Percentiles rank a stretch among this genome's conserved stretches.
Conservation (phyloP, 2,113 vertebrate genomes). For the Donacobius atricapilla region DNA sequence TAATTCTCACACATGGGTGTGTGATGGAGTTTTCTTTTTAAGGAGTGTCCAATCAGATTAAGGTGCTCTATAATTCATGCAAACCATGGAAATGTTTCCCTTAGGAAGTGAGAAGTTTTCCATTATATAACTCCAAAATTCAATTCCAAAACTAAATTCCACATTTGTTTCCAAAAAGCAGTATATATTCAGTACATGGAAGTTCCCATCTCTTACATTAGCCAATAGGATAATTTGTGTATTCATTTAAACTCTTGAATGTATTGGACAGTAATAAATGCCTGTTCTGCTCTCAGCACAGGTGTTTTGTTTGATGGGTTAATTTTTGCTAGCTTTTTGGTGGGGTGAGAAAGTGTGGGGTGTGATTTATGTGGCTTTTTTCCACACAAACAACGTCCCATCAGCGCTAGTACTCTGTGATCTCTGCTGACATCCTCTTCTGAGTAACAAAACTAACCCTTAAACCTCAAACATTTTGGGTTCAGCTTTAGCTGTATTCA, state of each 20-base stretch:
- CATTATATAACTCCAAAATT: background rate
- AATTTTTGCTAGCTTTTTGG: background rate
- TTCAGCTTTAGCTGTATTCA: background rate
- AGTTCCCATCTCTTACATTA: background rate
- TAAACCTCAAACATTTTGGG: background rate
- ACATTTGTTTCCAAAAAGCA: background rate
- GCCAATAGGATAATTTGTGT: background rate
- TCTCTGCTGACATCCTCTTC: background rate
- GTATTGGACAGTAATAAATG: background rate
- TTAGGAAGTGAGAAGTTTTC: background rate
- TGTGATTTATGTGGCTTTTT: background rate
- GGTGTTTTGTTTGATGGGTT: background rate
- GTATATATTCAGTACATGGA: background rate
- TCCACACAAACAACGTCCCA: accelerated
- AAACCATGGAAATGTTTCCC: background rate
- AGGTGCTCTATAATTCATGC: background rate
- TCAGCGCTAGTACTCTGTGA: background rate
- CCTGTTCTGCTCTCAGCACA: background rate
- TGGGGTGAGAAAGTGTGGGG: background rate
- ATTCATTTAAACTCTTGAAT: background rate
- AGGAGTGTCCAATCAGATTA: background rate
- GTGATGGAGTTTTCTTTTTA: background rate
- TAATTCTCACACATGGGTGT: background rate
- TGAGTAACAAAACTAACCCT: background rate
- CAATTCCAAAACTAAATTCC: background rate